phyloP scores from a whole-genome alignment of 92 coral and sea anemone species.

The Zoanthus sansibaricus region DNA sequence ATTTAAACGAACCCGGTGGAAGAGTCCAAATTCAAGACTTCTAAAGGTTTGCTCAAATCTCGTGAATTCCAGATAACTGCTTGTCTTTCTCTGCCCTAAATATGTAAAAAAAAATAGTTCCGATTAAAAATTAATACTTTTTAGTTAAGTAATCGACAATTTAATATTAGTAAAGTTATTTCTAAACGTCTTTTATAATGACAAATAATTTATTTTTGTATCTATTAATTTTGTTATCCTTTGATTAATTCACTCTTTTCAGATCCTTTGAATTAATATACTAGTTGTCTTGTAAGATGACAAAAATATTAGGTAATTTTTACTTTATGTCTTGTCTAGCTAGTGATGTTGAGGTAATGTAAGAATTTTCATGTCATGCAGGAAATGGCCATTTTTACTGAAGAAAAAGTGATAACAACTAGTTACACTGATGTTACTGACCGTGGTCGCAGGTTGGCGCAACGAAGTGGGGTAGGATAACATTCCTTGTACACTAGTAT shows the following conservation, averaged over 20 bases:
- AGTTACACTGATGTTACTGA: slow-evolving; percentile 62
- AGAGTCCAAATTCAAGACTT: slow-evolving; percentile 58
- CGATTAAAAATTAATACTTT: background rate
- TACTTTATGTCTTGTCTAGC: too few species aligned
- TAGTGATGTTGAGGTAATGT: background rate
- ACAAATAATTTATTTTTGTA: too few species aligned
- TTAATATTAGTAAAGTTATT: too few species aligned
- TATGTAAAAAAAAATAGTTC: background rate
- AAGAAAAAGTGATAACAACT: slow-evolving; percentile 76
- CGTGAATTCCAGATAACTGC: slow-evolving; percentile 77
- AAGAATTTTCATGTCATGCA: slow-evolving; percentile 19
- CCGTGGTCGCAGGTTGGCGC: slow-evolving; percentile 37
- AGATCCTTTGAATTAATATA: too few species aligned
- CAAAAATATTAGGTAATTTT: too few species aligned
- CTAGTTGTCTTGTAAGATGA: too few species aligned
- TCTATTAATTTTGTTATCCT: too few species aligned
- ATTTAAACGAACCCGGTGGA: too few species aligned
- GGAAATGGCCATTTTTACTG: slow-evolving; percentile 81
- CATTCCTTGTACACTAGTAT: background rate
- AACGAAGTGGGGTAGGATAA: slow-evolving; percentile 29
- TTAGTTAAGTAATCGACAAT: background rate
- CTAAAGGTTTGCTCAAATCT: slow-evolving; percentile 66
- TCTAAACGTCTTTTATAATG: too few species aligned
- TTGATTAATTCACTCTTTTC: too few species aligned
- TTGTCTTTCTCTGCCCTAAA: slow-evolving; percentile 69